Evolutionary conservation across 2,113 vertebrate genomes (phyloP), one percentile per base, ranked within the genome.

Genomic region (Atrichornis clamosus): DNA sequence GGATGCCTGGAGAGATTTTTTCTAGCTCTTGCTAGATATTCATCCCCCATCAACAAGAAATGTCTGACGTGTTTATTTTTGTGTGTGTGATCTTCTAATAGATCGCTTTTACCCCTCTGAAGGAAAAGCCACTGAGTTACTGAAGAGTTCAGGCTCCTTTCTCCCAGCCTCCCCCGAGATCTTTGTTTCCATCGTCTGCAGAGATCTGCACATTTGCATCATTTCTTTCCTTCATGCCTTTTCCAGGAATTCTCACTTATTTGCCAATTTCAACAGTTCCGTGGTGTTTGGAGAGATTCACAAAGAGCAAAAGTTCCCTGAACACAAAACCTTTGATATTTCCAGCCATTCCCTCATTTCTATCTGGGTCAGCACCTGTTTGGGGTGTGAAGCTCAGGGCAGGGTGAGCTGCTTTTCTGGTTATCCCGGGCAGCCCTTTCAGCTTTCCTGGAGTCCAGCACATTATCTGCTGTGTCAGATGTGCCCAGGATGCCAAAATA

Each of bases 331-430:
- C 83, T 92, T 90, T 84, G 67, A 42, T 96, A 90, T 83, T 94
- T 90, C n/a, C 72, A 93, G 68, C 55, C 72, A 15, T 80, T 90
- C 73, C 39, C 33, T 92, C 30, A 1, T 35, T 83, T 90, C 64
- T 95, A 59, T 95, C 67, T 86, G 58, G 91, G 91, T 93, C 93
- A 92, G 39, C 84, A 89, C 47, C 80, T 93, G 93, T 62, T 90
- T 95, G 86, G 86, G 75, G 55, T 4, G 0, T 49, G 39, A 77
- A 62, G 78, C 75, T 93, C 88, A 58, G 58, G n/a, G 30, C 37
- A 11, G 35, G 64, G 23, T 35, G 33, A 75, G 39, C 35, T 89
- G 30, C 47, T 39, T 92, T 93, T 33, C 68, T 26, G 55, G 76
- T 84, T 72, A 89, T 30, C 17, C 26, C 50, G 15, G 27, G 59